Evolutionary conservation across 2,888 invertebrate species (phyloP), one percentile per base, ranked within the genome.

Genomic region (Allygus modestus): DNA sequence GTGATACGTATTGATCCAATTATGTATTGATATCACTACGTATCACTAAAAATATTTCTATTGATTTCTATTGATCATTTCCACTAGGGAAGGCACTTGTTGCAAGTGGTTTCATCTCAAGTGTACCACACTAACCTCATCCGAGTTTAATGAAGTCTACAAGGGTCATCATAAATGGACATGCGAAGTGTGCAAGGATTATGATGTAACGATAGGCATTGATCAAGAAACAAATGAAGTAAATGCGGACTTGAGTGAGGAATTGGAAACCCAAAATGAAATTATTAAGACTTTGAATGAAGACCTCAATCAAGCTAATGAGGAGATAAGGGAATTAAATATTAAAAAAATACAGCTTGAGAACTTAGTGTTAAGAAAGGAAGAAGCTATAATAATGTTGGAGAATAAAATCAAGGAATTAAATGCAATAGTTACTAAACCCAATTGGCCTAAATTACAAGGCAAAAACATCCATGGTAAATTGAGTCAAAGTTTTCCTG

Each of bases 121-220:
- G 23, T 54, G 54, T 54, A 87, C 75, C 54, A 82, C 73, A 84
- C 43, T 58, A 65, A 28, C 54, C 83, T 82, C 7, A 12, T n/a
- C 33, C 31, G 23, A 31, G 23, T 46, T 46, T 1, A 15, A 20
- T 26, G 77, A 41, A 54, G 79, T 71, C 12, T 65, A 33, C 51
- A 33, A 31, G 12, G 20, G 31, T 33, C 37, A 12, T 33, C 20
- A 0, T 0, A 31, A 73, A 73, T 73, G 9, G 20, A n/a, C 12
- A 28, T 46, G 46, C 12, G 46, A 46, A 15, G 4, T 12, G 2
- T 46, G 46, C 46, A 46, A 46, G 17, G 2, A 11, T 17, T 46
- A 46, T 46, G 46, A 46, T 46, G 46, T 46, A 11, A 46, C 46
- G 15, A 15, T 15, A 46, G 46, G 46, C 12, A 46, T 46, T 46